Evolutionary conservation across 1,140 invertebrate genomes (phyloP).

Genomic region (Ruditapes philippinarum): DNA sequence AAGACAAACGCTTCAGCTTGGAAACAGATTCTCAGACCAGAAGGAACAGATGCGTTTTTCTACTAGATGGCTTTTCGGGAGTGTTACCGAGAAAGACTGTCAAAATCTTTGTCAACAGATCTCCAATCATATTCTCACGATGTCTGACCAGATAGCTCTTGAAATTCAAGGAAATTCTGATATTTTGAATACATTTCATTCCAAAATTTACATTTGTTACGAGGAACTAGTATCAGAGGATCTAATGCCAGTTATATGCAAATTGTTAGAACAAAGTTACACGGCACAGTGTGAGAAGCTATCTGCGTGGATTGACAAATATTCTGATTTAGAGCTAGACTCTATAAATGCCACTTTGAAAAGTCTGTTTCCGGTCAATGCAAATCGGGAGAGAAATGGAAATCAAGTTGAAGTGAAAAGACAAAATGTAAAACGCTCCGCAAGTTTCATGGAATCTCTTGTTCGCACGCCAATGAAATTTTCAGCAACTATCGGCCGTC

Average conservation of each 20-base stretch:
- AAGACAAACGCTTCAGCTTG: background rate
- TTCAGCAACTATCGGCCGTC: background rate
- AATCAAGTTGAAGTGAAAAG: background rate
- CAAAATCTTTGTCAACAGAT: slow-evolving; percentile 23
- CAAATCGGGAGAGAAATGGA: background rate
- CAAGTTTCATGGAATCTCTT: background rate
- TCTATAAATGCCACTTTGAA: background rate
- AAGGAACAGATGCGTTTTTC: background rate
- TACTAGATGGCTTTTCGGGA: slow-evolving; percentile 8
- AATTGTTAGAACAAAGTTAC: slow-evolving; percentile 37
- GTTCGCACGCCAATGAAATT: background rate
- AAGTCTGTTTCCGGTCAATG: background rate
- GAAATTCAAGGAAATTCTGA: background rate
- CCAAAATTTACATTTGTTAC: slow-evolving; percentile 39
- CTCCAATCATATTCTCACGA: background rate
- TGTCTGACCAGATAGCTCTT: background rate
- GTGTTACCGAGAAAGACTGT: slow-evolving; percentile 17
- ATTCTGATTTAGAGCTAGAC: background rate
- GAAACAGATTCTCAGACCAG: too few relatives aligned
- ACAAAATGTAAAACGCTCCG: background rate
- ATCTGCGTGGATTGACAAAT: background rate
- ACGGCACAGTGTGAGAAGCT: background rate
- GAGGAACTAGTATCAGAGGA: slow-evolving; percentile 11
- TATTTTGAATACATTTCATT: background rate
- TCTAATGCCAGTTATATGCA: slow-evolving; percentile 6